phyloP scores from a whole-genome alignment of 2,113 vertebrate species.

The Nothocercus julius region DNA sequence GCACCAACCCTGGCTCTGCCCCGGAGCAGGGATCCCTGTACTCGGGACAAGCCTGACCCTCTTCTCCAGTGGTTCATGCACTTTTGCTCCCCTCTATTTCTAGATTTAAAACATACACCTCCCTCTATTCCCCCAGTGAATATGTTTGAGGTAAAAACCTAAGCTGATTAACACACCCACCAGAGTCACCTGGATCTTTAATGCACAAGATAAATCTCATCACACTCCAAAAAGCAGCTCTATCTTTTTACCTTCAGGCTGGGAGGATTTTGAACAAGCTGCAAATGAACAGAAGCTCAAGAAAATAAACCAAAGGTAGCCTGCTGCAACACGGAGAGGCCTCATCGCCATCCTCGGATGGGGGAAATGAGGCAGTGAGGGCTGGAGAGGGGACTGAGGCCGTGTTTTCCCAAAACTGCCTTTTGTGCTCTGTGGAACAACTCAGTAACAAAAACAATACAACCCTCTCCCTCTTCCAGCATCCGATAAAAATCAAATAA shows the following conservation, averaged over 20 bases:
- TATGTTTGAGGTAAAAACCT: not conserved
- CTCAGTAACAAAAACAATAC: not conserved
- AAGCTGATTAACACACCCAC: not conserved
- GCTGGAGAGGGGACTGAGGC: not conserved
- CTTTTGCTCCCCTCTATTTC: not conserved
- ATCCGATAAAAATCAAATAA: conserved; percentile 60
- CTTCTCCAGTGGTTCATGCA: not conserved
- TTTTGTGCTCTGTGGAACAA: not conserved
- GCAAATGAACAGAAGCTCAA: not conserved
- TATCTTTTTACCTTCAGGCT: not conserved
- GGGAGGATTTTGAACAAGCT: not conserved
- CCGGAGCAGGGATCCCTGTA: not conserved
- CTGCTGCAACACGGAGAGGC: not conserved
- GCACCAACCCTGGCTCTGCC: not conserved
- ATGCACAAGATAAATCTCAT: not conserved
- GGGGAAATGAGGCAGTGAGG: not conserved
- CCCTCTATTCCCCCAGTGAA: not conserved
- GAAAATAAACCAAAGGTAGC: not conserved
- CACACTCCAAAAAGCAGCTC: not conserved
- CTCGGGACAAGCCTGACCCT: not conserved
- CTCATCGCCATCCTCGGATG: not conserved
- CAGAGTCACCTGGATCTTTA: not conserved
- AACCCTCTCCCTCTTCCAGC: not conserved
- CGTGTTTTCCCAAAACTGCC: not conserved
- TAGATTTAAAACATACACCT: not conserved